Conservation (phyloP, 2,113 vertebrate species). For the Ochotona curzoniae region DNA sequence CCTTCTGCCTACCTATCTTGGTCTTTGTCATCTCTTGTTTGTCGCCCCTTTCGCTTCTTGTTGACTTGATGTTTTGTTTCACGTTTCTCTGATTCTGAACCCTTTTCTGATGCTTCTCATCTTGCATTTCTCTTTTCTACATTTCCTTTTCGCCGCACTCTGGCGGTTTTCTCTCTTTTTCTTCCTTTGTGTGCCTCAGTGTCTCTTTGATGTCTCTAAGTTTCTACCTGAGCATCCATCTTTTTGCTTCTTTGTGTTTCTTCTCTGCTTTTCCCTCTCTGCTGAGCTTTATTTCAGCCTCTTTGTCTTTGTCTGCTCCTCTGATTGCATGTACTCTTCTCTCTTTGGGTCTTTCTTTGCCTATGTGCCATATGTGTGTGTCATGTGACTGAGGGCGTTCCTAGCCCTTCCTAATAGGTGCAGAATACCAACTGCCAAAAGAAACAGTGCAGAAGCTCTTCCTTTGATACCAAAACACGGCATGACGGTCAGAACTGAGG, state of each 20-base stretch:
- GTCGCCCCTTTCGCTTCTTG: neutral
- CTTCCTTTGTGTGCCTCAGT: neutral
- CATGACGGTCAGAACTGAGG: neutral
- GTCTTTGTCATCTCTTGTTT: neutral
- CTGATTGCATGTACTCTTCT: slow-evolving; percentile 16
- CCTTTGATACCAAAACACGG: neutral
- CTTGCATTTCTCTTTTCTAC: neutral
- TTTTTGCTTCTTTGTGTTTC: neutral
- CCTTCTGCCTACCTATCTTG: slow-evolving; percentile 23
- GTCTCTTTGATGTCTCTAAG: slow-evolving; percentile 38
- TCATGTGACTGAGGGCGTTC: slow-evolving; percentile 21
- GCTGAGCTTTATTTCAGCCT: slow-evolving; percentile 6
- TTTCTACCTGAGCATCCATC: slow-evolving; percentile 5
- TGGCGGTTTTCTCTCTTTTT: neutral
- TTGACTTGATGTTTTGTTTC: slow-evolving; percentile 40
- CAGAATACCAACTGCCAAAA: slow-evolving; percentile 57
- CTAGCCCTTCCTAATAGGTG: slow-evolving; percentile 51
- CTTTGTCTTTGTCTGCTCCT: neutral
- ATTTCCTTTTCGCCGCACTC: slow-evolving; percentile 36
- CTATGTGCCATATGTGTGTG: neutral
- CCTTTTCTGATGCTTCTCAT: slow-evolving; percentile 26
- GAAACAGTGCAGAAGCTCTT: slow-evolving; percentile 38
- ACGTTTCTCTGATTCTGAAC: slow-evolving; percentile 32
- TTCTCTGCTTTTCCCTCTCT: slow-evolving; percentile 42
- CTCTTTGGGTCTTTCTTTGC: slow-evolving; percentile 41